Evolutionary conservation across 2,888 invertebrate genomes (phyloP).

Genomic region (Phaedon cochleariae): DNA sequence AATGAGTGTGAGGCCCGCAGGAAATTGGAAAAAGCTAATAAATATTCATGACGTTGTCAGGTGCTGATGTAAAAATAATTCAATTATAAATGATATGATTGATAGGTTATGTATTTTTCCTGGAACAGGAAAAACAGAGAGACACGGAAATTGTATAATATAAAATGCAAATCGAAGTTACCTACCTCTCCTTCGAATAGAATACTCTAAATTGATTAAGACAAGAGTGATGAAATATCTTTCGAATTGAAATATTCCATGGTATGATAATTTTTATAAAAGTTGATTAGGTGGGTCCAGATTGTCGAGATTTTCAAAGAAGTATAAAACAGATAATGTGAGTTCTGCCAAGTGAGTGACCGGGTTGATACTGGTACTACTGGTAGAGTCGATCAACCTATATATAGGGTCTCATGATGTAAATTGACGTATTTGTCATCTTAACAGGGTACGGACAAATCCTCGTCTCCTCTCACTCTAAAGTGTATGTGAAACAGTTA

Average conservation of each 20-base stretch:
- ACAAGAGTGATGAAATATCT: constrained; percentile 38
- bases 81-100: constrained; percentile 45
- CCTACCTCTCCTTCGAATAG: constrained; percentile 30
- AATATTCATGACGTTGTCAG: constrained; percentile 48
- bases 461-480: too few relatives aligned
- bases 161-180: constrained; percentile 25
- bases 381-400: too few relatives aligned
- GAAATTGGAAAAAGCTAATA: constrained; percentile 47
- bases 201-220: constrained; percentile 37
- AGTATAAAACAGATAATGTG: constrained; percentile 52
- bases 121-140: not conserved
- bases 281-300: constrained; percentile 44
- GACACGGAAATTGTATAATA: not conserved
- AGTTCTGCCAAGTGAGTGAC: too few relatives aligned
- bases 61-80: constrained; percentile 47
- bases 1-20: constrained; percentile 43
- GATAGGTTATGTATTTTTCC: constrained; percentile 34
- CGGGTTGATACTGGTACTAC: too few relatives aligned
- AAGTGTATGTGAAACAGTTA: too few relatives aligned
- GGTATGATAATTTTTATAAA: constrained; percentile 40
- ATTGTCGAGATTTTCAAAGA: constrained; percentile 45
- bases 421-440: too few relatives aligned
- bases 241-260: constrained; percentile 41
- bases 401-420: too few relatives aligned
- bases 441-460: too few relatives aligned